Evolutionary conservation across 2,113 vertebrate species (phyloP), one percentile per base, ranked within the genome.

Genomic region (Tretioscincus oriximinensis): DNA sequence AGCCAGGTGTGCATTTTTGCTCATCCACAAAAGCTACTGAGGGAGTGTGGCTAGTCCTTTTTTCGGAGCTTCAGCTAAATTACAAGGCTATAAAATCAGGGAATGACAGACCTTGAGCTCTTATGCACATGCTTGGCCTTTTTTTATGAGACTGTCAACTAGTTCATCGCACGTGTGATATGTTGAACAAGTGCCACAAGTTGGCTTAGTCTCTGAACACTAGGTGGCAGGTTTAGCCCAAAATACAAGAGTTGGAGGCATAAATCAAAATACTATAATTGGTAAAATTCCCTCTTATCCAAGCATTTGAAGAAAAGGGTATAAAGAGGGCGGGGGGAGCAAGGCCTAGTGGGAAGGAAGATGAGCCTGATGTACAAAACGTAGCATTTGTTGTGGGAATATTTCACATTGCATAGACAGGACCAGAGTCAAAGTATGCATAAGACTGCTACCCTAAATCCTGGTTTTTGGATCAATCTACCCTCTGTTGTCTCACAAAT

Each of bases 171-270:
- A 58, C 24, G n/a, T 8, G 24, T 8, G 45, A 2, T 77, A 47
- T 49, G 16, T 66, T n/a, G 21, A 22, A 28, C 10, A 51, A 66
- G 28, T n/a, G 26, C 51, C 9, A 7, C 26, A 11, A 11, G 2
- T 69, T 22, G 12, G 8, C 10, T 72, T 72, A 12, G 14, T 63
- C 7, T 51, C 29, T 70, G 69, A 58, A 5, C 80, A 49, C 54
- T 63, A 82, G 80, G 26, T 76, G 80, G 80, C 80, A 70, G 73
- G 26, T 24, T 47, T 26, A 21, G 66, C 31, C n/a, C 41, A 26
- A 76, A 76, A 63, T 49, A 69, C 29, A 31, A 49, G 28, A 2
- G 35, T 54, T 20, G 11, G 29, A 20, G 51, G 35, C 35, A 35
- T 24, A 7, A 26, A 69, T 31, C 35, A 35, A 49, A 26, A 76